Percentiles rank a stretch among this genome's conserved stretches.
Conservation (phyloP, 2,113 vertebrate species). For the Cyprinodon brontotheroides region DNA sequence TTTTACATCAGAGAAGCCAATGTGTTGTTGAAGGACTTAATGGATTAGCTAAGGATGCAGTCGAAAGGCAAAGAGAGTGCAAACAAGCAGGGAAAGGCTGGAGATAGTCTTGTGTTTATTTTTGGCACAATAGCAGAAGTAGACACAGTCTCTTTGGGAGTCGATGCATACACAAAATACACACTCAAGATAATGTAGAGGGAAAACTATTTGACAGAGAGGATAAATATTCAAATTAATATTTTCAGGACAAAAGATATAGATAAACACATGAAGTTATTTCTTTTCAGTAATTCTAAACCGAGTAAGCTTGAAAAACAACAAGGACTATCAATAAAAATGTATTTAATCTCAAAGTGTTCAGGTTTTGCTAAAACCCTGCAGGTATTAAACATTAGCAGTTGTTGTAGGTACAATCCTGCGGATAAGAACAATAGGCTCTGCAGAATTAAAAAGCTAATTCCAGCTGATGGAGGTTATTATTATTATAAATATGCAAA, state of each 20-base stretch:
- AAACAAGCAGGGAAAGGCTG: conserved; percentile 17
- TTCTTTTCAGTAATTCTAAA: conserved; percentile 8
- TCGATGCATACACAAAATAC: neutral
- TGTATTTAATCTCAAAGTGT: neutral
- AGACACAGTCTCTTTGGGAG: conserved; percentile 18
- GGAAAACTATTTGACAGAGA: conserved; percentile 5
- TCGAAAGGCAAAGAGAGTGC: conserved; percentile 21
- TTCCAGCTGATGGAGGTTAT: conserved; percentile 9
- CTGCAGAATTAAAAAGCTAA: conserved; percentile 29
- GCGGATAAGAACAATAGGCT: neutral
- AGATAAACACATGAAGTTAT: conserved; percentile 37
- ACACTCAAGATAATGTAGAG: neutral
- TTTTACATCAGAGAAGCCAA: conserved; percentile 15
- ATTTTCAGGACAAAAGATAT: conserved; percentile 41
- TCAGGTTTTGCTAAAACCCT: neutral
- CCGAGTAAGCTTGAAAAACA: neutral
- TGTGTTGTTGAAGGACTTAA: conserved; percentile 51
- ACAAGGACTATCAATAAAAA: neutral
- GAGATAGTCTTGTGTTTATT: conserved; percentile 34
- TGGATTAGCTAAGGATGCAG: conserved; percentile 56
- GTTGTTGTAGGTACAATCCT: neutral
- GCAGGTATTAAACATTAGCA: neutral
- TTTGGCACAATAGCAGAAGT: conserved; percentile 13
- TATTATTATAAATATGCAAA: conserved; percentile 36
- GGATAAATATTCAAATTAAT: conserved; percentile 45